phyloP scores from a whole-genome alignment of 2,888 invertebrate genomes.

The Rhopalosiphum nymphaeae region DNA sequence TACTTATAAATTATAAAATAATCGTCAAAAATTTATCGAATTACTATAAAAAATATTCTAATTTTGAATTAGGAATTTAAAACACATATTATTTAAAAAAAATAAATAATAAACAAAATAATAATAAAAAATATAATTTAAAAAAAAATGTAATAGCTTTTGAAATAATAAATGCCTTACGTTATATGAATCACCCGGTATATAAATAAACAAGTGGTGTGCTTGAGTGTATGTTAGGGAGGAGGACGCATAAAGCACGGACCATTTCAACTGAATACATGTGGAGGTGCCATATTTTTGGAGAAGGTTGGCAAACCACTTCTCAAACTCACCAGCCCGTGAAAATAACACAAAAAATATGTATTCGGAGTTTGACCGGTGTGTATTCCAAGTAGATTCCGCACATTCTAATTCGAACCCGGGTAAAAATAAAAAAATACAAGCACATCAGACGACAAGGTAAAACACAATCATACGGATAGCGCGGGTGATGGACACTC shows the following conservation, averaged over 20 bases:
- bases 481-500: neutral
- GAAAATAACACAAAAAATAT: slow-evolving; percentile 43
- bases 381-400: neutral
- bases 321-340: slow-evolving; percentile 3
- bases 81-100: neutral
- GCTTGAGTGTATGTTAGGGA: neutral
- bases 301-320: slow-evolving; percentile 7
- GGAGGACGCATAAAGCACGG: neutral
- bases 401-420: neutral
- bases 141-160: neutral
- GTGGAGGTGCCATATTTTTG: neutral
- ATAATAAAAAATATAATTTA: neutral
- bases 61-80: neutral
- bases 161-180: neutral
- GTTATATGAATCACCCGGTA: neutral
- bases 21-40: neutral
- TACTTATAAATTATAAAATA: neutral
- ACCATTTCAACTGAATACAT: slow-evolving; percentile 1
- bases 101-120: neutral
- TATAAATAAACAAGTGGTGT: neutral
- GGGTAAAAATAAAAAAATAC: neutral
- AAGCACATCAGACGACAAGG: too few relatives aligned
- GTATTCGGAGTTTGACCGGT: neutral
- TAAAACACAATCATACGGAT: neutral
- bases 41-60: neutral